Evolutionary conservation across 2,113 vertebrate species (phyloP).

Genomic region (Catharus fuscescens): DNA sequence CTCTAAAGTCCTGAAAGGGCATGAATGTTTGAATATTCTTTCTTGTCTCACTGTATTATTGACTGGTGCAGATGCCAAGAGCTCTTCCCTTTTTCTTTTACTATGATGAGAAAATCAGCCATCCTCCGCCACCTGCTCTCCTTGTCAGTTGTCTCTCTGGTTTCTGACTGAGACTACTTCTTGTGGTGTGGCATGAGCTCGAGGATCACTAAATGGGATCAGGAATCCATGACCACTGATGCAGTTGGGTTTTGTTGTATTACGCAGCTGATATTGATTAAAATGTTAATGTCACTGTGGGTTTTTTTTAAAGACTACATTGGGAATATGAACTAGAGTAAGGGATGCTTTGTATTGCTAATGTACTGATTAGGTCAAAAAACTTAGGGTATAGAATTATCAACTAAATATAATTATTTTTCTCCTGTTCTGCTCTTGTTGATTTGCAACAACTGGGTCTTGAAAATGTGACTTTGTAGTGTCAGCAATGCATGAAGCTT

Average conservation of each 20-base stretch:
- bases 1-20: not conserved
- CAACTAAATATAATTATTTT: not conserved
- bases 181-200: not conserved
- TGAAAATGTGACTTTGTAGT: not conserved
- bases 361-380: not conserved
- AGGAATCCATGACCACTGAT: not conserved
- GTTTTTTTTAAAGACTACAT: not conserved
- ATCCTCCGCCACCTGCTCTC: not conserved
- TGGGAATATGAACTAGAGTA: not conserved
- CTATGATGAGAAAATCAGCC: not conserved
- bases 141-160: not conserved
- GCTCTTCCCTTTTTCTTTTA: not conserved
- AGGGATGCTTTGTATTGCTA: not conserved
- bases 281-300: not conserved
- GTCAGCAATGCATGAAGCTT: not conserved
- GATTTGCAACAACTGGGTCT: not conserved
- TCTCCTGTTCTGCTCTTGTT: not conserved
- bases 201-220: not conserved
- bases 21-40: not conserved
- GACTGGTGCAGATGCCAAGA: not conserved
- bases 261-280: not conserved
- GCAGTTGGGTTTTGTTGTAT: not conserved
- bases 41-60: not conserved
- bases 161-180: not conserved
- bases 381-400: not conserved